Base-by-base conservation (phyloP, 2,113 vertebrate species). In the Triplophysa tibetana region DNA sequence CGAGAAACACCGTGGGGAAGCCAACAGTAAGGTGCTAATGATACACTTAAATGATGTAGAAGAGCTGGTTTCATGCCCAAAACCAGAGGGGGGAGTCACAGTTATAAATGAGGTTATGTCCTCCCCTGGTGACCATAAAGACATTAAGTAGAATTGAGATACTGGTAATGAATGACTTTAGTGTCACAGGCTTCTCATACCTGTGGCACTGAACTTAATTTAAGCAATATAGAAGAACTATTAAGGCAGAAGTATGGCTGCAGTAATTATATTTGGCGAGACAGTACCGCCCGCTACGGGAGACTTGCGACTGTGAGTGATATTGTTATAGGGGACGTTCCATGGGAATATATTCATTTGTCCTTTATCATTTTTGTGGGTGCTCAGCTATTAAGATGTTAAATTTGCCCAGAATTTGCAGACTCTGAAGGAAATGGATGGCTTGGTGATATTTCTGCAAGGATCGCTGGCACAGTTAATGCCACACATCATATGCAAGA, bases 261-360 rank as follows among this genome's bases (percentile, higher is more conserved):
- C 60, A 43, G 38, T 83, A 84, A 85, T 86, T 85, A 82, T 33
- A 81, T 70, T 75, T 78, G 58, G 63, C 23, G 29, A 73, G 61
- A 86, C 63, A 80, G 62, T 80, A 63, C 33, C 54, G 10, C 52
- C 79, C 50, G 61, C 38, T 74, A 63, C 66, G 23, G 70, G 48
- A 70, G 56, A 52, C 84, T 81, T 65, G 63, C 70, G 76, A 84
- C 75, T 64, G 81, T 84, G 80, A 83, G 61, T 84, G 78, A 84
- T 82, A 64, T 78, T 23, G 58, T 72, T 61, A 29, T 56, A 11
- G 33, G n/a, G 26, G 7, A 21, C 4, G 7, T 29, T 52, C 38
- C 50, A 19, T 13, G 2, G 14, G 54, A 63, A 82, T 68, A 68
- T 50, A 3, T 72, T 38, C 2, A 70, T 33, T 75, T 64, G 60